Evolutionary conservation across 1,140 invertebrate genomes (phyloP).

Genomic region (Hycleus phaleratus): DNA sequence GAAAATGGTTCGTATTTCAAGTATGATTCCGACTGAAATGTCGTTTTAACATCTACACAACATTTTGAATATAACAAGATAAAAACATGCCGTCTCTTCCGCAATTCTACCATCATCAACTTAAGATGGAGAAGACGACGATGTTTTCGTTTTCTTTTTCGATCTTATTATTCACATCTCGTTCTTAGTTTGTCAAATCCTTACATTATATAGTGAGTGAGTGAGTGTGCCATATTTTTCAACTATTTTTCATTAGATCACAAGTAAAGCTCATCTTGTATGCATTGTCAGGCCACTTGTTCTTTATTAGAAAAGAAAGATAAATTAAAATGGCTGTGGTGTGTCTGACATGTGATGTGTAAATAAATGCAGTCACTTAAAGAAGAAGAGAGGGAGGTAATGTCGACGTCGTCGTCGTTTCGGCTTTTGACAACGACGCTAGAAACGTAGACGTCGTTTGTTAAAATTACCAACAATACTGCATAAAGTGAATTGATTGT

Average conservation of each 20-base stretch:
- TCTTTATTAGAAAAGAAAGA: conserved; percentile 25
- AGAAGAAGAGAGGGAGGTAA: not conserved
- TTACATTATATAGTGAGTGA: not conserved
- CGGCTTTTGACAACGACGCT: not conserved
- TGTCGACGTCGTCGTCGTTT: no score
- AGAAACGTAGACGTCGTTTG: conserved; percentile 5
- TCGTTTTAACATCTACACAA: no score
- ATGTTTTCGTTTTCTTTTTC: conserved; percentile 1
- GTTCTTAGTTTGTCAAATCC: conserved; percentile 21
- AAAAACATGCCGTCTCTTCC: no score
- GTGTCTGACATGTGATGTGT: conserved; percentile 19
- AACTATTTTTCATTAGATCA: conserved; percentile 24
- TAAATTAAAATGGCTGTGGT: conserved; percentile 23
- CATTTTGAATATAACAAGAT: no score
- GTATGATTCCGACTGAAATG: no score
- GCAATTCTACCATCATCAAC: no score
- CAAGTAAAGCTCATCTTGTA: conserved; percentile 17
- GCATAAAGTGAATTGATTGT: no score
- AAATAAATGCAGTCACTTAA: conserved; percentile 16
- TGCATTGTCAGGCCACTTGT: conserved; percentile 24
- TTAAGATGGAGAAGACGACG: not conserved
- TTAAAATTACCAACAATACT: no score
- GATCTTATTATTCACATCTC: conserved; percentile 22
- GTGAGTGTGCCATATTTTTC: conserved; percentile 18
- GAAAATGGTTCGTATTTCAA: no score